Evolutionary conservation across 2,888 invertebrate species (phyloP).

Genomic region (Spodoptera picta): DNA sequence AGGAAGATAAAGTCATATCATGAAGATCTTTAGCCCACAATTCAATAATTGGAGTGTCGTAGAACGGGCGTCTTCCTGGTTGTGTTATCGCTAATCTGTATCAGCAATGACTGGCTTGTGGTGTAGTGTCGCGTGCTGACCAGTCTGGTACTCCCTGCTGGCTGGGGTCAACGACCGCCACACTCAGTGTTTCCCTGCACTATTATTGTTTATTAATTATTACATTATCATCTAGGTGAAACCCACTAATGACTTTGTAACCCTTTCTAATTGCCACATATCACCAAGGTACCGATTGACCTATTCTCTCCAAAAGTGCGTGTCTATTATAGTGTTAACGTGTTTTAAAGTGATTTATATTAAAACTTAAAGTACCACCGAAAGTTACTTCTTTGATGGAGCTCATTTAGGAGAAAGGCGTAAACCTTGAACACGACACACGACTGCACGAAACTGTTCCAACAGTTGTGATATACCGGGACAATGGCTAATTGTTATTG

Average conservation of each 20-base stretch:
- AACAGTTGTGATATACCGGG: slow-evolving; percentile 14
- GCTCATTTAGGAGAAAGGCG: slow-evolving; percentile 35
- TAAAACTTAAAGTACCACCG: slow-evolving; percentile 18
- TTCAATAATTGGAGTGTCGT: not conserved
- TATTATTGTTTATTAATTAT: slow-evolving; percentile 25
- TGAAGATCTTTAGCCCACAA: too few relatives aligned
- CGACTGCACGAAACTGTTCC: slow-evolving; percentile 18
- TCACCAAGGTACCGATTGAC: too few relatives aligned
- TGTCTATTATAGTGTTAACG: too few relatives aligned
- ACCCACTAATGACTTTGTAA: too few relatives aligned
- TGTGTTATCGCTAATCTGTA: slow-evolving; percentile 28
- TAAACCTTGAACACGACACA: slow-evolving; percentile 37
- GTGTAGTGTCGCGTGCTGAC: slow-evolving; percentile 21
- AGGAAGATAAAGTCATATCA: too few relatives aligned
- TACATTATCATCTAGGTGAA: too few relatives aligned
- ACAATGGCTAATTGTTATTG: slow-evolving; percentile 35
- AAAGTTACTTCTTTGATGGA: slow-evolving; percentile 15
- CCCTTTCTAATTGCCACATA: too few relatives aligned
- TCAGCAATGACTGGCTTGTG: slow-evolving; percentile 15
- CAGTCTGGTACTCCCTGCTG: too few relatives aligned
- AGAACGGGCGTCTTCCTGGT: slow-evolving; percentile 8
- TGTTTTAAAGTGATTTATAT: too few relatives aligned
- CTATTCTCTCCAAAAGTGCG: too few relatives aligned
- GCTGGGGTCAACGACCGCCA: slow-evolving; percentile 18
- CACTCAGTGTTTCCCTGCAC: not conserved